phyloP scores from a whole-genome alignment of 2,888 invertebrate genomes.

The Lasioglossum malachurum region DNA sequence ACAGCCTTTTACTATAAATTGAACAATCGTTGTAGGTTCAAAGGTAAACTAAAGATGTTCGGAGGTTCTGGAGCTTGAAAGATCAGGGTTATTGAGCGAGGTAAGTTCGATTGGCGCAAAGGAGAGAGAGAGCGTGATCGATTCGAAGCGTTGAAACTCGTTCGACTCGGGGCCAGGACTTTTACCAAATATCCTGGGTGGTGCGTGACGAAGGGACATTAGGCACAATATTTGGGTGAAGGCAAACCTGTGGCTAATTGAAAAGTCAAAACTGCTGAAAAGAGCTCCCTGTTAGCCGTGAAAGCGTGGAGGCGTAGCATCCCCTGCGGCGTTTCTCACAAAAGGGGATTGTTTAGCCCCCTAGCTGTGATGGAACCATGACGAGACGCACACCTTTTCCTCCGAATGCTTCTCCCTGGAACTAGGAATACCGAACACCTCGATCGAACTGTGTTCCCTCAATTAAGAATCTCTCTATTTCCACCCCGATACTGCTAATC shows the following conservation, averaged over 20 bases:
- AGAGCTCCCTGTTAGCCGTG: conserved; percentile 69
- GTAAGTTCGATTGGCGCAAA: background rate
- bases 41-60: background rate
- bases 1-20: background rate
- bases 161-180: background rate
- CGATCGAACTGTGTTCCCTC: background rate
- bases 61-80: background rate
- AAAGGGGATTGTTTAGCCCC: conserved; percentile 28
- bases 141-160: conserved; percentile 38
- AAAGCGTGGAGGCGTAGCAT: conserved; percentile 78
- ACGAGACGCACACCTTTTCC: conserved; percentile 18
- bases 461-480: background rate
- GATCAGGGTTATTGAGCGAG: background rate
- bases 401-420: background rate
- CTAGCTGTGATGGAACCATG: conserved; percentile 44
- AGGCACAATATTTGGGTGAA: conserved; percentile 83
- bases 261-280: conserved; percentile 82
- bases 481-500: background rate
- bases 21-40: too few relatives aligned
- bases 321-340: conserved; percentile 37
- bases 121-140: conserved; percentile 11
- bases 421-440: background rate
- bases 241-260: conserved; percentile 83
- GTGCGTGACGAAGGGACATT: conserved; percentile 73
- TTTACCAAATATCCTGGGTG: background rate